Evolutionary conservation across 1,140 invertebrate genomes (phyloP), one percentile per base, ranked within the genome.

Genomic region (Anastrepha obliqua): DNA sequence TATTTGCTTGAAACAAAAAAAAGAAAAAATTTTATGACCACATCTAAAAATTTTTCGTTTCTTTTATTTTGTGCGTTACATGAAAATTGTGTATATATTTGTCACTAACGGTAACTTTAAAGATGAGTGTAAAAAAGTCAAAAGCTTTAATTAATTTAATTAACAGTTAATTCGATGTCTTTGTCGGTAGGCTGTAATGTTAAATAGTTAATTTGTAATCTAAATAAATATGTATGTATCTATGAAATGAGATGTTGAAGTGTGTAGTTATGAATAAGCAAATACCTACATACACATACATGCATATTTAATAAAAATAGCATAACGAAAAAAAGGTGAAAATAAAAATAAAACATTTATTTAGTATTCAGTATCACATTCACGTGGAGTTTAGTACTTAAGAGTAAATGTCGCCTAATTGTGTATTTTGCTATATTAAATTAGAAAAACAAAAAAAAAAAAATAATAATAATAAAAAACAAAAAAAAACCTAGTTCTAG

Each of bases 111-210:
- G 15, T 42, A 58, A 58, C 13, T 29, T 58, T 58, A 67, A 67
- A 39, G 39, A 4, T 67, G 39, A 67, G 29, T 67, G 58, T 58
- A 62, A 87, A 64, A 67, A 44, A 47, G n/a, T 67, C 85, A 87
- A 74, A 92, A 92, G 91, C 91, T 92, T 92, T 92, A 92, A 92
- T 90, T 92, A 92, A 92, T 91, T 92, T 92, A 92, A 92, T 92
- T 90, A 92, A 88, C 88, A 59, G 15, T 86, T 86, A 60, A 81
- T 81, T 81, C 74, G 74, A 81, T 81, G 74, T 81, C 74, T 47
- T 81, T 81, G 44, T 81, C 51, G 17, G 74, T 51, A 81, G 51
- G 29, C 29, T 17, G 1, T 51, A 51, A 44, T 51, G n/a, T n/a
- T n/a, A 17, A 81, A 51, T 81, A 81, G 74, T 81, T 51, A 81